phyloP scores from a whole-genome alignment of 2,888 invertebrate genomes.

The Cyclophora punctaria region DNA sequence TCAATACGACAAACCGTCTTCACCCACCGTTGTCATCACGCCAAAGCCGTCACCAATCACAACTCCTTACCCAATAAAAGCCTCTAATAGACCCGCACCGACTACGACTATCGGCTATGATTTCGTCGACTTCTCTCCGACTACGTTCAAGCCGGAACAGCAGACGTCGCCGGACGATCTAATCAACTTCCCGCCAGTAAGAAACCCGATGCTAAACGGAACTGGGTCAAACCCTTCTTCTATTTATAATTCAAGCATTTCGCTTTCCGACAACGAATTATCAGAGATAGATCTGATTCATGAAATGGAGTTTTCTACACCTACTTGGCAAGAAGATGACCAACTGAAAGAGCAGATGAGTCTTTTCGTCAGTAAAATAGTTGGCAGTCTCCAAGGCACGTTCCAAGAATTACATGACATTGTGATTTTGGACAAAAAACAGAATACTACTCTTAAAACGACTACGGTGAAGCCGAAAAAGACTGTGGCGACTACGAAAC shows the following conservation, averaged over 20 bases:
- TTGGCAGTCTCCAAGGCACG: slow-evolving; percentile 87
- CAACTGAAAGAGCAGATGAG: slow-evolving; percentile 86
- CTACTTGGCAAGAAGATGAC: slow-evolving; percentile 83
- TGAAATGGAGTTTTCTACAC: slow-evolving; percentile 83
- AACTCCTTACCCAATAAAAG: slow-evolving; percentile 49
- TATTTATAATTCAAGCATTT: slow-evolving; percentile 60
- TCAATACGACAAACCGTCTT: slow-evolving; percentile 62
- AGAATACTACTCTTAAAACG: slow-evolving; percentile 50
- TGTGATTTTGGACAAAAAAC: slow-evolving; percentile 72
- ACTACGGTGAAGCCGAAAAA: slow-evolving; percentile 61
- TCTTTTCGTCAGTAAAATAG: slow-evolving; percentile 87
- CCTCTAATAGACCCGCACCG: slow-evolving; percentile 21
- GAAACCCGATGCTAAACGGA: slow-evolving; percentile 87
- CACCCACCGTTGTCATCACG: slow-evolving; percentile 79
- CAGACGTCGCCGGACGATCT: slow-evolving; percentile 81
- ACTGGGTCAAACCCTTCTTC: slow-evolving; percentile 72
- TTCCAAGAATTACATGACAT: slow-evolving; percentile 87
- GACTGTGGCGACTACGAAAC: slow-evolving; percentile 52
- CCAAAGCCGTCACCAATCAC: slow-evolving; percentile 77
- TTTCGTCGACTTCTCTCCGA: slow-evolving; percentile 45
- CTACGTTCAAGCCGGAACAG: slow-evolving; percentile 67
- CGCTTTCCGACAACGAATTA: slow-evolving; percentile 69
- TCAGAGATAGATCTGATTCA: slow-evolving; percentile 47
- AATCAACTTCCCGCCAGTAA: slow-evolving; percentile 88
- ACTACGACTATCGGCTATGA: slow-evolving; percentile 40